Percentiles rank a stretch among this genome's conserved stretches.
Conservation (phyloP, 2,888 invertebrate species). For the Drosophila dives region DNA sequence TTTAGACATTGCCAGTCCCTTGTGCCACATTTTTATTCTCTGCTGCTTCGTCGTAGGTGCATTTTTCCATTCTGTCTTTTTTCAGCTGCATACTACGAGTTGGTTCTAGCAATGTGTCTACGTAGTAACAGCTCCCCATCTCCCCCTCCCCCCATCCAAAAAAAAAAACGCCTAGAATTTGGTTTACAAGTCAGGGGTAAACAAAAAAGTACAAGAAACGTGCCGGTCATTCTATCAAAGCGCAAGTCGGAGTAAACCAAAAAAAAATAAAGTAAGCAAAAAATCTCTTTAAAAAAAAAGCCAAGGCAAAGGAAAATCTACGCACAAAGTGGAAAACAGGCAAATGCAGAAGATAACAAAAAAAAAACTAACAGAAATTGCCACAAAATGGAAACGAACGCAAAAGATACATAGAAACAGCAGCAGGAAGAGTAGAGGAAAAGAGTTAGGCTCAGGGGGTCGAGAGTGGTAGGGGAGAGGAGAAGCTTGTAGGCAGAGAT, state of each 20-base stretch:
- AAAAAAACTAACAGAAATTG: conserved; percentile 26
- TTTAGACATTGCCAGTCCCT: conserved; percentile 58
- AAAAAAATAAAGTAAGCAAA: conserved; percentile 33
- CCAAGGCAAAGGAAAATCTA: conserved; percentile 59
- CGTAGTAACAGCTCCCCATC: conserved; percentile 26
- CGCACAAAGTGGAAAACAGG: conserved; percentile 75
- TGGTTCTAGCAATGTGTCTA: conserved; percentile 61
- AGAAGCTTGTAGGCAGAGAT: conserved; percentile 19
- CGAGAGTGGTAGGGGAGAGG: neutral
- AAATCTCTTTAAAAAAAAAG: conserved; percentile 29
- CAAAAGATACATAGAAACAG: neutral
- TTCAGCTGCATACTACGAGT: conserved; percentile 63
- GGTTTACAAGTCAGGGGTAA: conserved; percentile 60
- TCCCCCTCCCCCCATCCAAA: accelerated
- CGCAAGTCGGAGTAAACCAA: conserved; percentile 41
- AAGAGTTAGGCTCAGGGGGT: too few relatives aligned
- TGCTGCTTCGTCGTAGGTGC: conserved; percentile 21
- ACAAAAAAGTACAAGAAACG: conserved; percentile 35
- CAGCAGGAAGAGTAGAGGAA: neutral
- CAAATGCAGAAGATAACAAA: conserved; percentile 12
- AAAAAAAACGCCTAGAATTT: conserved; percentile 7
- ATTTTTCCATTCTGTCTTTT: conserved; percentile 49
- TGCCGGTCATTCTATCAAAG: conserved; percentile 57
- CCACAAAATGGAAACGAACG: conserved; percentile 31
- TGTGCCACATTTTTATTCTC: conserved; percentile 66